These are phyloP conservation scores for Gnathonemus echidnorhynchus DNA, from an alignment of 2,113 vertebrate genomes.

Conservation along the genomic window DNA sequence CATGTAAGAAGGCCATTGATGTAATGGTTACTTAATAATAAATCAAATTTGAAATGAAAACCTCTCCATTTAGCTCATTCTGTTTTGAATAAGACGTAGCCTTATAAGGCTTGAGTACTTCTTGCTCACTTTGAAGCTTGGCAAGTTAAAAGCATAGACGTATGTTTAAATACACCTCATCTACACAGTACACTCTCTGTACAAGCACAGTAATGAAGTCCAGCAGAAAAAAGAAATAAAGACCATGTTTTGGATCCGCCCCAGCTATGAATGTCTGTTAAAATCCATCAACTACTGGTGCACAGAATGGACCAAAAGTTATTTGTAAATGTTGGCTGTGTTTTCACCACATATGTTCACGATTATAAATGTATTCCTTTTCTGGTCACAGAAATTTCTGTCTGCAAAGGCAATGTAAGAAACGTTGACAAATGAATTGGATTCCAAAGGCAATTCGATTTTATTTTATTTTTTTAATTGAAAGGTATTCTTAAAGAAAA, in stretches of 20 bases:
- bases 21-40: slow-evolving; percentile 8
- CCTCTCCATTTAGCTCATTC: neutral
- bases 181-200: neutral
- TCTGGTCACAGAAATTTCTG: neutral
- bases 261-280: neutral
- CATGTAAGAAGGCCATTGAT: neutral
- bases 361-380: neutral
- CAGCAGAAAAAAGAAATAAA: neutral
- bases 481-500: neutral
- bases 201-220: neutral
- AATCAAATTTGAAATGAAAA: neutral
- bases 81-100: neutral
- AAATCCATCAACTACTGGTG: neutral
- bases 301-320: neutral
- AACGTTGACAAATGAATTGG: neutral
- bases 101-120: slow-evolving; percentile 6
- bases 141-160: neutral
- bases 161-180: neutral
- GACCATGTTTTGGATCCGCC: neutral
- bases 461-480: neutral
- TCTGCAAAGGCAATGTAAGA: neutral
- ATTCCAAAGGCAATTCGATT: neutral
- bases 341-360: neutral
- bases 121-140: neutral
- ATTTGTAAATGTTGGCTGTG: neutral